phyloP scores from a whole-genome alignment of 2,113 vertebrate genomes.

The Hirundichthys speculiger region DNA sequence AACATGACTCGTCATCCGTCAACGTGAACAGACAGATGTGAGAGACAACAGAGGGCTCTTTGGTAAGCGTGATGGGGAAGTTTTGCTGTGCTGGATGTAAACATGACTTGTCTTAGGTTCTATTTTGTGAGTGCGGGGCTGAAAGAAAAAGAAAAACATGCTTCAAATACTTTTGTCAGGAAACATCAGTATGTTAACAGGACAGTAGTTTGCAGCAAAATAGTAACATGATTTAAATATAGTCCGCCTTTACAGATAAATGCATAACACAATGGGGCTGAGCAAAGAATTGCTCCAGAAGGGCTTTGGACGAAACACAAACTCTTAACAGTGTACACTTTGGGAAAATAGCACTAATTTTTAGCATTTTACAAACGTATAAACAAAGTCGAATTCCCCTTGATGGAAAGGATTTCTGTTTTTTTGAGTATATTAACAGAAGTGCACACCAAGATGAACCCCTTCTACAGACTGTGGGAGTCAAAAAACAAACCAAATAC shows the following conservation, averaged over 20 bases:
- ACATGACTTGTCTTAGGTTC: conserved; percentile 48
- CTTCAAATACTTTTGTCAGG: conserved; percentile 81
- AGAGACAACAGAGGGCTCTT: conserved; percentile 68
- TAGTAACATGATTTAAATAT: conserved; percentile 44
- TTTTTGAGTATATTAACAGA: conserved; percentile 42
- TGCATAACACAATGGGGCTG: conserved; percentile 29
- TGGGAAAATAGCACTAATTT: conserved; percentile 26
- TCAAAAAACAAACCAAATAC: conserved; percentile 54
- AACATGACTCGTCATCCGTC: conserved; percentile 43
- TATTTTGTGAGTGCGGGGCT: conserved; percentile 32
- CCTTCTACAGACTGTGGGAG: conserved; percentile 37
- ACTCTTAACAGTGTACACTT: conserved; percentile 24
- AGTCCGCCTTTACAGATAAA: conserved; percentile 25
- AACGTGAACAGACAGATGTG: conserved; percentile 31
- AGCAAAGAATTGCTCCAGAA: conserved; percentile 36
- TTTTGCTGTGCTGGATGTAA: conserved; percentile 43
- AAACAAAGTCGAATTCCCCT: conserved; percentile 39
- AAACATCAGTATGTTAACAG: conserved; percentile 44
- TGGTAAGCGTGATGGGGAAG: conserved; percentile 61
- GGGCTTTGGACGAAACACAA: conserved; percentile 24
- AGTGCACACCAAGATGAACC: conserved; percentile 67
- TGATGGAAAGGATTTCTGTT: conserved; percentile 25
- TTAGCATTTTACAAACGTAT: conserved; percentile 48
- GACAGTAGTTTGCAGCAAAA: conserved; percentile 44
- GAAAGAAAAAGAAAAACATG: conserved; percentile 78